phyloP scores from a whole-genome alignment of 2,888 invertebrate species.

The Drosophila stalkeri region DNA sequence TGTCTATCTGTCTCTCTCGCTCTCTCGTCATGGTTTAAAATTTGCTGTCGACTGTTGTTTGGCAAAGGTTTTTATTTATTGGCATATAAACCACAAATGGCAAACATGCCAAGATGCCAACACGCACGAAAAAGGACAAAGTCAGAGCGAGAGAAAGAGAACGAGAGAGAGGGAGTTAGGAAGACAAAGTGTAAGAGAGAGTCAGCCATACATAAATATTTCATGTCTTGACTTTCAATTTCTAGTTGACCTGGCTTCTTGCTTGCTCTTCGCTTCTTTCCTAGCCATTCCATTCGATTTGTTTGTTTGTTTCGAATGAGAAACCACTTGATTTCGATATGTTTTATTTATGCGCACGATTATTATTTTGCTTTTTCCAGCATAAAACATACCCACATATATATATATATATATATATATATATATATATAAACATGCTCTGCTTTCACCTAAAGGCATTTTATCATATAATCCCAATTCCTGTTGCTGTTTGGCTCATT shows the following conservation, averaged over 20 bases:
- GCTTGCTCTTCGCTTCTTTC: background rate
- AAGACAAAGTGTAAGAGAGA: background rate
- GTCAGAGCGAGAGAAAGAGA: background rate
- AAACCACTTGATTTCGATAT: slow-evolving; percentile 75
- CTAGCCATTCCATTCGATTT: slow-evolving; percentile 47
- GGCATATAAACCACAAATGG: slow-evolving; percentile 76
- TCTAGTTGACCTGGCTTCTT: slow-evolving; percentile 44
- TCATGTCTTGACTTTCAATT: slow-evolving; percentile 77
- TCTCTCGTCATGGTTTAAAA: slow-evolving; percentile 58
- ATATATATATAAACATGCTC: slow-evolving; percentile 11
- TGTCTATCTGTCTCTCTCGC: background rate
- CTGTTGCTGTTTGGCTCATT: slow-evolving; percentile 59
- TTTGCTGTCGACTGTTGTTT: slow-evolving; percentile 54
- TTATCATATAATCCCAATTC: slow-evolving; percentile 73
- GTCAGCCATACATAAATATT: slow-evolving; percentile 64
- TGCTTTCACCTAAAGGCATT: slow-evolving; percentile 73
- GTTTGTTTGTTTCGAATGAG: slow-evolving; percentile 61
- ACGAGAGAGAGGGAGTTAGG: background rate
- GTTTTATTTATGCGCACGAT: slow-evolving; percentile 77
- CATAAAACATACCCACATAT: background rate
- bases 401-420: background rate
- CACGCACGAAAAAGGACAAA: slow-evolving; percentile 41
- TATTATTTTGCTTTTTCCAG: slow-evolving; percentile 67
- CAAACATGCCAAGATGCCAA: slow-evolving; percentile 65
- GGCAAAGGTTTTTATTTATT: slow-evolving; percentile 76